phyloP scores from a whole-genome alignment of 2,797 vertebrate genomes.

The Darevskia mixta region DNA sequence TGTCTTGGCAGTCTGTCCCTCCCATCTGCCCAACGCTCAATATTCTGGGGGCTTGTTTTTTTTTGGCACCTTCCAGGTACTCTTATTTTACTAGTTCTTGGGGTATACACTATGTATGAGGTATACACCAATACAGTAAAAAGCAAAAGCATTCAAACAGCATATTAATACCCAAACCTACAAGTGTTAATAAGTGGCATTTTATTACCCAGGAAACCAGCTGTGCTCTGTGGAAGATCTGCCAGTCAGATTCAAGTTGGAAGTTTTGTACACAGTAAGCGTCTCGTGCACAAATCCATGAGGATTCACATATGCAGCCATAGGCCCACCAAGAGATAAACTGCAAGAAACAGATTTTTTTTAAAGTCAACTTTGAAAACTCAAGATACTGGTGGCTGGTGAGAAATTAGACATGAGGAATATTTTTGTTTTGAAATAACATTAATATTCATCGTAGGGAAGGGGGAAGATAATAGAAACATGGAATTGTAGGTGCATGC shows the following conservation, averaged over 20 bases:
- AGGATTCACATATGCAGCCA: slow-evolving; percentile 98
- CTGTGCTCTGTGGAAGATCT: slow-evolving; percentile 94
- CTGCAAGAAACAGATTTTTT: slow-evolving; percentile 73
- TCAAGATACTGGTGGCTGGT: not conserved
- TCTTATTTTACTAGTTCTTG: not conserved
- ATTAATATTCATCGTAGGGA: not conserved
- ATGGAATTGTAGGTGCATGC: not conserved
- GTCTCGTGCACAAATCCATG: slow-evolving; percentile 98
- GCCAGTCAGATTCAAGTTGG: slow-evolving; percentile 91
- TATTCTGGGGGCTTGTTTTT: too few relatives aligned
- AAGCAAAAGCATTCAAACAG: not conserved
- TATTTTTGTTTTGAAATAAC: not conserved
- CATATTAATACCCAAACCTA: not conserved
- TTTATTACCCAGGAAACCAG: slow-evolving; percentile 97
- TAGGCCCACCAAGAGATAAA: slow-evolving; percentile 94
- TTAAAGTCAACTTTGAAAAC: accelerated
- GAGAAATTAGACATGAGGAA: not conserved
- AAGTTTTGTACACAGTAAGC: slow-evolving; percentile 94
- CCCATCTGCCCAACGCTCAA: not conserved
- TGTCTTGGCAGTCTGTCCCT: not conserved
- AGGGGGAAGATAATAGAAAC: not conserved
- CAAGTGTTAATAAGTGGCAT: not conserved
- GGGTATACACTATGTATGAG: too few relatives aligned
- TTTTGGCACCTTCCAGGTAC: not conserved
- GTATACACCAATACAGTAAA: not conserved